Base-by-base conservation (phyloP, 2,797 vertebrate species). In the Diplodus puntazzo region DNA sequence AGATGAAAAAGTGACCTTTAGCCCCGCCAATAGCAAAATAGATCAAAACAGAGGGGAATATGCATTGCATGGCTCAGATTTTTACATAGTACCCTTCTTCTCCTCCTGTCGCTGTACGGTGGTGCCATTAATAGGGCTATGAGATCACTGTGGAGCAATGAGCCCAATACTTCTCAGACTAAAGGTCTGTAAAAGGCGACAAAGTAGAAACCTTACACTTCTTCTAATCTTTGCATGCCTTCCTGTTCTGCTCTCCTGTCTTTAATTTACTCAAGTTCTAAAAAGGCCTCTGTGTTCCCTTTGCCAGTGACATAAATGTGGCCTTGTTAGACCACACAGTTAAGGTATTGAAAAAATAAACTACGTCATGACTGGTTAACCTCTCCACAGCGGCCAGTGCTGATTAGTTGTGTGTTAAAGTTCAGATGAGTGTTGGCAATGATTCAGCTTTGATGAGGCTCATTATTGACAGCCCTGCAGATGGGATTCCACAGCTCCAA, bases 341-440 rank as follows among this genome's bases (percentile, higher is more conserved):
- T 73, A 83, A 86, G 71, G 49, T 79, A 73, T 73, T 88, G 87
- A 81, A 92, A 86, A 89, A 90, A 88, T 90, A 87, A 86, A 87
- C 87, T 73, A 86, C 70, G 80, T 85, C 88, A 87, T 89, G 77
- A 82, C 89, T 82, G 46, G 58, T 78, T 88, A 80, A 84, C 54
- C 50, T 67, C 86, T 77, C 62, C 8, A 39, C 77, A 20, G 86
- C 69, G 81, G 80, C 77, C 82, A 73, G 70, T 49, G 68, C 85
- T 90, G 88, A 91, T 90, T 88, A 87, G 86, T 43, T 60, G 54
- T n/a, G 69, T 68, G 61, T 71, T 72, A 25, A 82, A 75, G 78
- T 67, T 39, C 20, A 84, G 62, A 67, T 62, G 73, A 85, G 73
- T 53, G 67, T 76, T 25, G 11, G 45, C 45, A 34, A 75, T 61